Evolutionary conservation across 2,888 invertebrate species (phyloP).

Genomic region (Scrobipalpa atriplicella): DNA sequence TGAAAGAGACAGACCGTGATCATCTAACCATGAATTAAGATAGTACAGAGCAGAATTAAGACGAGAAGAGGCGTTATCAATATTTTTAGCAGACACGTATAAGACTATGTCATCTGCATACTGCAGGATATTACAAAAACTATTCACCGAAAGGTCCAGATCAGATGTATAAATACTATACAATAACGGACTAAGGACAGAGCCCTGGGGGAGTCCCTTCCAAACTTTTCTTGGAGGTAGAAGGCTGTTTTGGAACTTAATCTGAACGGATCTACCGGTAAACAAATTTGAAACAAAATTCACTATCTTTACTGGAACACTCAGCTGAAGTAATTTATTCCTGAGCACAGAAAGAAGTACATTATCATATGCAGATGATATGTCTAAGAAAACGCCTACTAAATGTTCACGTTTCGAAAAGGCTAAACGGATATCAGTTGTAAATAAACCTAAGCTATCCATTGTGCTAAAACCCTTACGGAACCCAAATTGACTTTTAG

Average conservation of each 20-base stretch:
- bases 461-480: constrained; percentile 40
- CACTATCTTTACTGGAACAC: constrained; percentile 36
- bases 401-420: constrained; percentile 33
- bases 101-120: constrained; percentile 42
- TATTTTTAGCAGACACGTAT: constrained; percentile 25
- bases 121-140: constrained; percentile 36
- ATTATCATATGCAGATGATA: constrained; percentile 42
- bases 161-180: constrained; percentile 39
- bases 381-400: constrained; percentile 40
- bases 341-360: constrained; percentile 38
- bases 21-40: constrained; percentile 17
- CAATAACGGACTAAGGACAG: no score
- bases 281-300: constrained; percentile 35
- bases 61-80: background rate
- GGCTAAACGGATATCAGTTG: constrained; percentile 36
- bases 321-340: constrained; percentile 39
- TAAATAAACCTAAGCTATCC: constrained; percentile 41
- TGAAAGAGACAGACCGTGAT: constrained; percentile 36
- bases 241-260: constrained; percentile 23
- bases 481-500: constrained; percentile 40
- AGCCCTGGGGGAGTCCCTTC: constrained; percentile 42
- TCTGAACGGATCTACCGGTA: constrained; percentile 25
- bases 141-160: constrained; percentile 29
- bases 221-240: constrained; percentile 32
- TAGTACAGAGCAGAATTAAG: constrained; percentile 28